Conservation (phyloP, 2,888 invertebrate species). For the Hydraecia micacea region DNA sequence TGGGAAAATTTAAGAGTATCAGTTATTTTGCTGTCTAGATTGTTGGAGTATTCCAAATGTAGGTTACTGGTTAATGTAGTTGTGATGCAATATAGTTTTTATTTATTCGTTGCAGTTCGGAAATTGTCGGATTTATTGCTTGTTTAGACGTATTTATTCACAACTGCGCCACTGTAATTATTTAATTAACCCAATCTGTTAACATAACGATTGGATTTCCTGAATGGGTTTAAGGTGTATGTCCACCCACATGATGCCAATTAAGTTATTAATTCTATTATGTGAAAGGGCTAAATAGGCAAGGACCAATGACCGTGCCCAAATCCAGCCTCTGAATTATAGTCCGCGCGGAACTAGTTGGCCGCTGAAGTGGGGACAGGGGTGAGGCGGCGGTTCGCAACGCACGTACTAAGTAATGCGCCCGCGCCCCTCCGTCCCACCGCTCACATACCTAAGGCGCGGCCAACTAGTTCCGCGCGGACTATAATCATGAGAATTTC, state of each 20-base stretch:
- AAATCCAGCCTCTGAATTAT: too few species aligned
- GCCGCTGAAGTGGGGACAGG: too few species aligned
- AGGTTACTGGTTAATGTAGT: constrained; percentile 7
- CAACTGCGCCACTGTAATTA: too few species aligned
- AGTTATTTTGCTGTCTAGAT: constrained; percentile 12
- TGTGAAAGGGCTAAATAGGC: too few species aligned
- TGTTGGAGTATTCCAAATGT: constrained; percentile 4
- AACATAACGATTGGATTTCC: neutral
- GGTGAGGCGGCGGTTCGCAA: too few species aligned
- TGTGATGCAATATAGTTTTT: constrained; percentile 1
- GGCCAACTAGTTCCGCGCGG: too few species aligned
- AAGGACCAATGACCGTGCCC: too few species aligned
- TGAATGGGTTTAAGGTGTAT: neutral
- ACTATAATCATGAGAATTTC: too few species aligned
- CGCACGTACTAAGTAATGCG: too few species aligned
- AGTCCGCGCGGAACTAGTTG: too few species aligned
- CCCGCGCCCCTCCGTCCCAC: too few species aligned
- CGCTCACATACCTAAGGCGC: too few species aligned
- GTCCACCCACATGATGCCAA: neutral
- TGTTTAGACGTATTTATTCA: neutral
- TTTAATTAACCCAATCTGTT: neutral
- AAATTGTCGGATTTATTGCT: neutral
- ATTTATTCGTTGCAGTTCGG: neutral
- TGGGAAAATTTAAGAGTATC: constrained; percentile 13
- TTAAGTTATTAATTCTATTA: neutral